phyloP scores from a whole-genome alignment of 2,797 vertebrate genomes.

The Lithobates sylvaticus region DNA sequence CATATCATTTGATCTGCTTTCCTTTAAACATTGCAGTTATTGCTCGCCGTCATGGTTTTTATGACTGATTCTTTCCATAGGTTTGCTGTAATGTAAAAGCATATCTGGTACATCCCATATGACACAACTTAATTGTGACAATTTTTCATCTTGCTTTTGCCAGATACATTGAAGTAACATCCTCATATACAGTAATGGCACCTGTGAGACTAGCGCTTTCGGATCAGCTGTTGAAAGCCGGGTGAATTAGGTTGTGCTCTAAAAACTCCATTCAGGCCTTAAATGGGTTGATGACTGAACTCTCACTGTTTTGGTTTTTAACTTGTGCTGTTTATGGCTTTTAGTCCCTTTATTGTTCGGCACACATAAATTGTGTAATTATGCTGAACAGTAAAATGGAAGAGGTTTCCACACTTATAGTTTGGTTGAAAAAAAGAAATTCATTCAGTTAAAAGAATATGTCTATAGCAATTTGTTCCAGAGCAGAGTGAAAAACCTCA shows the following conservation, averaged over 20 bases:
- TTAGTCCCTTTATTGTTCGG: conserved; percentile 29
- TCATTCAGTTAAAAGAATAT: not conserved
- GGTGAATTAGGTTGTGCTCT: conserved; percentile 57
- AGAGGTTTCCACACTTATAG: not conserved
- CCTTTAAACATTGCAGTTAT: conserved; percentile 6
- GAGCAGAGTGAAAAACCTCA: not conserved
- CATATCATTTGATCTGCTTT: conserved; percentile 15
- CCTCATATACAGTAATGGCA: conserved; percentile 56
- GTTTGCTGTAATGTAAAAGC: conserved; percentile 20
- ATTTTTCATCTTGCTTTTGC: conserved; percentile 55
- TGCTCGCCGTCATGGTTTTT: conserved; percentile 9
- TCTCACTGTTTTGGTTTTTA: conserved; percentile 25
- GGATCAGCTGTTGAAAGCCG: conserved; percentile 52
- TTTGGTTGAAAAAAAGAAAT: not conserved
- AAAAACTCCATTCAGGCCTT: conserved; percentile 57
- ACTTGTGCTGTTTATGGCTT: conserved; percentile 25
- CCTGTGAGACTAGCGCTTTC: conserved; percentile 56
- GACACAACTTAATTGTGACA: conserved; percentile 59
- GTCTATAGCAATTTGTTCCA: not conserved
- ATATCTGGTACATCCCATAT: conserved; percentile 47
- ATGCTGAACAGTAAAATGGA: conserved; percentile 8
- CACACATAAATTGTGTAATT: conserved; percentile 16
- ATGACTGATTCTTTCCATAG: conserved; percentile 8
- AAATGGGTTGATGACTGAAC: conserved; percentile 38
- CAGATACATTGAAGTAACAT: conserved; percentile 52